Conservation (phyloP, 2,113 vertebrate genomes). For the Tetrax tetrax region DNA sequence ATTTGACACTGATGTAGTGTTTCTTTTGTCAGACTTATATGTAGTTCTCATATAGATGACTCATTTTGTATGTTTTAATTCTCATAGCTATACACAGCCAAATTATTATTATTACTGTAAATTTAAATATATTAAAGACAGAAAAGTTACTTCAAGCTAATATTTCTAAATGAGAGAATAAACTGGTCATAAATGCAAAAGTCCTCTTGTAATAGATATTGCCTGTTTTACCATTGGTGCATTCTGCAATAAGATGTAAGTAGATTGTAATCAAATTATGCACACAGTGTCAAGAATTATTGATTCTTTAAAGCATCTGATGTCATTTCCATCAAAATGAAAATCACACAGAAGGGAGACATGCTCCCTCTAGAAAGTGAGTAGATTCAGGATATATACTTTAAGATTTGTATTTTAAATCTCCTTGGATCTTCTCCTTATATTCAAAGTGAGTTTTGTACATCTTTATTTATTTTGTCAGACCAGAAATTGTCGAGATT, state of each 20-base stretch:
- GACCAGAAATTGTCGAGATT: constrained; percentile 62
- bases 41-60: not conserved
- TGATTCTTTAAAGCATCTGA: not conserved
- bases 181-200: not conserved
- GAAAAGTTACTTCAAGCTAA: not conserved
- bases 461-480: constrained; percentile 52
- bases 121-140: not conserved
- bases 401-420: constrained; percentile 28
- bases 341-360: not conserved
- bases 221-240: not conserved
- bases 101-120: not conserved
- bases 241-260: not conserved
- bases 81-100: not conserved
- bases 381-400: not conserved
- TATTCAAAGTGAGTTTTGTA: not conserved
- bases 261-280: not conserved
- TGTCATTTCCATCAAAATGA: not conserved
- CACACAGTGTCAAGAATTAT: not conserved
- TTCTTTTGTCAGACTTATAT: not conserved
- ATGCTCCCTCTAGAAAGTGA: not conserved
- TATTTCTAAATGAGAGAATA: not conserved
- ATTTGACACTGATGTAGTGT: not conserved
- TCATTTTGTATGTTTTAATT: not conserved
- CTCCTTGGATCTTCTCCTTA: constrained; percentile 4
- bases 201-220: not conserved